phyloP scores from a whole-genome alignment of 2,113 vertebrate genomes.

The Thermophis baileyi region DNA sequence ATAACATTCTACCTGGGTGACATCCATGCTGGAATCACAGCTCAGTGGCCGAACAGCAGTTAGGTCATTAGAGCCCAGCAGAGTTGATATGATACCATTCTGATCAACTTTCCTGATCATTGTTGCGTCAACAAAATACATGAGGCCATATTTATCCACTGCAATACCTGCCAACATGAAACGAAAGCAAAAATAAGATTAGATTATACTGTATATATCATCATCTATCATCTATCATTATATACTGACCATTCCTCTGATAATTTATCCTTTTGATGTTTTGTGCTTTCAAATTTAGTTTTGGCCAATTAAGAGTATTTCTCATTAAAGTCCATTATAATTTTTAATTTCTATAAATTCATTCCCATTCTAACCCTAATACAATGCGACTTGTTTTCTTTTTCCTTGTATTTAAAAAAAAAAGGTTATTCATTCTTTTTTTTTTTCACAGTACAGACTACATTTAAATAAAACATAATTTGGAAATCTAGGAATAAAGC shows the following conservation, averaged over 20 bases:
- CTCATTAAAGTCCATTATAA: constrained; percentile 22
- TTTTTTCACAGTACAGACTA: not conserved
- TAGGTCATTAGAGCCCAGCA: constrained; percentile 96
- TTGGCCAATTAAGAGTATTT: not conserved
- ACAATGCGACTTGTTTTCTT: not conserved
- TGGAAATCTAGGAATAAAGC: not conserved
- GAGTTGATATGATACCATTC: constrained; percentile 97
- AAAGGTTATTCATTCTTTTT: not conserved
- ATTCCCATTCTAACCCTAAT: not conserved
- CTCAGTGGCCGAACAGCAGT: constrained; percentile 88
- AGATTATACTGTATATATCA: not conserved
- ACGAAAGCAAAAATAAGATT: constrained; percentile 30
- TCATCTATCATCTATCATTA: not conserved
- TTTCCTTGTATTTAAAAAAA: not conserved
- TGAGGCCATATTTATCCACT: constrained; percentile 95
- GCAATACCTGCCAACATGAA: constrained; percentile 82
- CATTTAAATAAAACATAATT: not conserved
- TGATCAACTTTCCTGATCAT: constrained; percentile 99
- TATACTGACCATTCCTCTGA: not conserved
- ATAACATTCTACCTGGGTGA: constrained; percentile 83
- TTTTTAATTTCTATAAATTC: not conserved
- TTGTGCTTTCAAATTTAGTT: not conserved
- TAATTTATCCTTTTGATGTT: not conserved
- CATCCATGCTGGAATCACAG: constrained; percentile 94
- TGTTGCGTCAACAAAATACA: constrained; percentile 98